These are phyloP conservation scores for Myotis daubentonii DNA, from an alignment of 2,797 vertebrate species.

Conservation along the genomic window DNA sequence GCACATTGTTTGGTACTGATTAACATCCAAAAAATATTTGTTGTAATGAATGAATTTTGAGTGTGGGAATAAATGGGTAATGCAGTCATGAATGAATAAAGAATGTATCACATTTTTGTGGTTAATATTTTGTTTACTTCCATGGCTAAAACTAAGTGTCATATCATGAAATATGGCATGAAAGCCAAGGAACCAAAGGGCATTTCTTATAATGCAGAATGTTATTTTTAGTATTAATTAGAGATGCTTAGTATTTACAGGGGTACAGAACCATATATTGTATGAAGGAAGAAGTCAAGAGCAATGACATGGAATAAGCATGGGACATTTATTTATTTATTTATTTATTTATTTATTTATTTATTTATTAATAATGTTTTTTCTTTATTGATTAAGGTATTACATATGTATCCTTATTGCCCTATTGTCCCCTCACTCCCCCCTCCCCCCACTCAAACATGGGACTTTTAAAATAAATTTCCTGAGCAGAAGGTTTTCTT, in stretches of 20 bases:
- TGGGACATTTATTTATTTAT: no score
- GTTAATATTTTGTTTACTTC: not conserved
- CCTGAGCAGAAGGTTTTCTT: not conserved
- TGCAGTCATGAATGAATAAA: not conserved
- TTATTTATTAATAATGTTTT: no score
- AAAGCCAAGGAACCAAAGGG: not conserved
- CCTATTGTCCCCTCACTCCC: no score
- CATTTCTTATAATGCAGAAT: not conserved
- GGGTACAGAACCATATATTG: not conserved
- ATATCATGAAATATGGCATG: not conserved
- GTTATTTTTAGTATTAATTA: not conserved
- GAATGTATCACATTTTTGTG: not conserved
- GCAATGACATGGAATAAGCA: not conserved
- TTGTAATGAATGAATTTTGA: constrained; percentile 8
- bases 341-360: no score
- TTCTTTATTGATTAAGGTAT: no score
- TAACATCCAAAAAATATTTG: not conserved
- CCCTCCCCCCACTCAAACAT: not conserved
- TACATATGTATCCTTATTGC: no score
- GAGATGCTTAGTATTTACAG: not conserved
- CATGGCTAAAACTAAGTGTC: not conserved
- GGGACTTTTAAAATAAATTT: not conserved
- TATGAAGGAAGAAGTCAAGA: not conserved
- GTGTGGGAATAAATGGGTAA: not conserved
- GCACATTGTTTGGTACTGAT: not conserved